These are phyloP conservation scores for Protula sp. DNA, from an alignment of 2,888 invertebrate genomes.

Conservation along the genomic window DNA sequence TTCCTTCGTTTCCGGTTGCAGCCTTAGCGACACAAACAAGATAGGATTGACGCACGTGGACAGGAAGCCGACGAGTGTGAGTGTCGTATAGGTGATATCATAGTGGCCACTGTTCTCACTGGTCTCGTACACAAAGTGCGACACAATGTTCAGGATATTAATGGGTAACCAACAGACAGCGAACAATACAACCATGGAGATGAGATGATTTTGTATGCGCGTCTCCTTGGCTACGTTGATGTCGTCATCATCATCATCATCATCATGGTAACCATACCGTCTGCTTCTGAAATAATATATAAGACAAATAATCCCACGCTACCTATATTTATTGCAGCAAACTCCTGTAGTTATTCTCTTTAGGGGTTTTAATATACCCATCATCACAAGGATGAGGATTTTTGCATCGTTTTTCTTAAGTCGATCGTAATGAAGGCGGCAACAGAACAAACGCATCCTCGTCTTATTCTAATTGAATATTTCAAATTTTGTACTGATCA, in stretches of 20 bases:
- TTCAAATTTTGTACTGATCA: no score
- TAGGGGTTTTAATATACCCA: no score
- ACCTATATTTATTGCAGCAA: no score
- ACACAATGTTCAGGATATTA: conserved; percentile 62
- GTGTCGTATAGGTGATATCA: conserved; percentile 65
- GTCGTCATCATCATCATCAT: conserved; percentile 40
- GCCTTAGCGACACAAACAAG: conserved; percentile 64
- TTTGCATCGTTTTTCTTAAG: no score
- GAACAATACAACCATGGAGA: conserved; percentile 64
- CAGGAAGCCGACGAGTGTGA: conserved; percentile 68
- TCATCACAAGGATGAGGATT: neutral
- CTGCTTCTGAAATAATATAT: no score
- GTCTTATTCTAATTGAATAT: no score
- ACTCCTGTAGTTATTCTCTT: no score
- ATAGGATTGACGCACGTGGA: conserved; percentile 66
- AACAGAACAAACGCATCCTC: no score
- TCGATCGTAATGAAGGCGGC: no score
- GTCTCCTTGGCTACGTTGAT: conserved; percentile 59
- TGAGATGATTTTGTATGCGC: conserved; percentile 65
- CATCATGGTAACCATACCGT: no score
- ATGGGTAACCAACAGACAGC: conserved; percentile 64
- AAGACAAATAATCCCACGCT: no score
- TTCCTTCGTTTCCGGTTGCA: conserved; percentile 51
- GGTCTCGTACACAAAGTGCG: conserved; percentile 64
- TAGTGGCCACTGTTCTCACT: conserved; percentile 66